Evolutionary conservation across 2,113 vertebrate genomes (phyloP).

Genomic region (Forbesichthys agassizii): DNA sequence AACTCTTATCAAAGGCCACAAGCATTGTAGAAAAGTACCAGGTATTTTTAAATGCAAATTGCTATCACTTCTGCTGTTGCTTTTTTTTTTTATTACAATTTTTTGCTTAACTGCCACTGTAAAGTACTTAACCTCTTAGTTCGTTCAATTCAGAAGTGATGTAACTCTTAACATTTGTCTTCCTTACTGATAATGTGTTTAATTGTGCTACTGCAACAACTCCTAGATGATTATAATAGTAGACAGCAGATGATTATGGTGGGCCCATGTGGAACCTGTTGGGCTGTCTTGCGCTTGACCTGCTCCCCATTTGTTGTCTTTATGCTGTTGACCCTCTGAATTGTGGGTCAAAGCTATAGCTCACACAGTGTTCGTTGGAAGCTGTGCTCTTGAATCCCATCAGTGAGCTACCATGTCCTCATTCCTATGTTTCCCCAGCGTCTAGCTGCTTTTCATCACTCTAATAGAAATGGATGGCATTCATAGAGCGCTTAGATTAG

Average conservation of each 20-base stretch:
- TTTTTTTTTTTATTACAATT: slow-evolving; percentile 4
- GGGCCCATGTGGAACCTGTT: slow-evolving; percentile 24
- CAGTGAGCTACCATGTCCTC: slow-evolving; percentile 62
- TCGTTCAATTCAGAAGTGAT: slow-evolving; percentile 32
- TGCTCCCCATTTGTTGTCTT: slow-evolving; percentile 58
- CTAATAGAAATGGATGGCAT: slow-evolving; percentile 67
- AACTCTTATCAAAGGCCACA: slow-evolving; percentile 32
- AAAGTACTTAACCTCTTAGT: slow-evolving; percentile 25
- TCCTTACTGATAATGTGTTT: slow-evolving; percentile 28
- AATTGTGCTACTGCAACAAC: slow-evolving; percentile 29
- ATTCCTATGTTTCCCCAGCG: slow-evolving; percentile 62
- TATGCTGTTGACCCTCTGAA: slow-evolving; percentile 63
- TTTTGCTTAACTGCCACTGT: slow-evolving; percentile 13
- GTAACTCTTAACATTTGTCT: slow-evolving; percentile 15
- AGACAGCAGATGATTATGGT: neutral
- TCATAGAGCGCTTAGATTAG: slow-evolving; percentile 56
- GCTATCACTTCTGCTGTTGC: slow-evolving; percentile 31
- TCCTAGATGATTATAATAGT: neutral
- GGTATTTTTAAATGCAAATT: slow-evolving; percentile 61
- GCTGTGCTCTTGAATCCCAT: slow-evolving; percentile 45
- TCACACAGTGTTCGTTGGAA: slow-evolving; percentile 55
- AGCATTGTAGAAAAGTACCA: slow-evolving; percentile 19
- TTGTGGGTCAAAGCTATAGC: slow-evolving; percentile 70
- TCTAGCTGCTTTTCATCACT: slow-evolving; percentile 54
- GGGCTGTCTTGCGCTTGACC: slow-evolving; percentile 42